phyloP scores from a whole-genome alignment of 2,113 vertebrate species.

The Cyprinodon variegatus region DNA sequence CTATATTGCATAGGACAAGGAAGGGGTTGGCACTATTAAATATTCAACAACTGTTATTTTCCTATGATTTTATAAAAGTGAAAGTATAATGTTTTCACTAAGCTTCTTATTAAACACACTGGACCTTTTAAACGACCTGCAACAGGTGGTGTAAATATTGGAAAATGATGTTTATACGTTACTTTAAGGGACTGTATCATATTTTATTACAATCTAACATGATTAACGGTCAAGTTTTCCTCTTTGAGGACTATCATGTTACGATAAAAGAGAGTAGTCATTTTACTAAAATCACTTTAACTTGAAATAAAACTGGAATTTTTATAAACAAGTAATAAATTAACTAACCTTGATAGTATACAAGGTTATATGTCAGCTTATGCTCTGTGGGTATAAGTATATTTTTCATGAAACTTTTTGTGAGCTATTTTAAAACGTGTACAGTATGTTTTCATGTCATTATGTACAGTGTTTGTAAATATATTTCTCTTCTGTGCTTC shows the following conservation, averaged over 20 bases:
- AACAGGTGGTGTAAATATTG: conserved; percentile 32
- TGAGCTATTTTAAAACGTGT: conserved; percentile 14
- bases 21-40: neutral
- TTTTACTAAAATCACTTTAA: conserved; percentile 83
- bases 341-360: conserved; percentile 64
- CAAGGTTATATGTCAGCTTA: conserved; percentile 13
- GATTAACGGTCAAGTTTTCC: conserved; percentile 33
- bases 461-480: conserved; percentile 51
- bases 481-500: neutral
- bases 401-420: conserved; percentile 7
- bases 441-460: conserved; percentile 19
- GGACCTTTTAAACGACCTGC: conserved; percentile 15
- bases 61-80: neutral
- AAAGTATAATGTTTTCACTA: too few species aligned
- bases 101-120: conserved; percentile 4
- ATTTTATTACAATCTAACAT: conserved; percentile 53
- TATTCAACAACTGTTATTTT: neutral
- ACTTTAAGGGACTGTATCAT: conserved; percentile 57
- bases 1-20: neutral
- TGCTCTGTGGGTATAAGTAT: neutral
- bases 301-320: conserved; percentile 51
- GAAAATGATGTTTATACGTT: conserved; percentile 29
- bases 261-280: conserved; percentile 51
- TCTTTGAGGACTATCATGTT: conserved; percentile 26
- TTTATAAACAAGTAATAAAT: conserved; percentile 34